Evolutionary conservation across 2,113 vertebrate species (phyloP).

Genomic region (Hipposideros armiger): DNA sequence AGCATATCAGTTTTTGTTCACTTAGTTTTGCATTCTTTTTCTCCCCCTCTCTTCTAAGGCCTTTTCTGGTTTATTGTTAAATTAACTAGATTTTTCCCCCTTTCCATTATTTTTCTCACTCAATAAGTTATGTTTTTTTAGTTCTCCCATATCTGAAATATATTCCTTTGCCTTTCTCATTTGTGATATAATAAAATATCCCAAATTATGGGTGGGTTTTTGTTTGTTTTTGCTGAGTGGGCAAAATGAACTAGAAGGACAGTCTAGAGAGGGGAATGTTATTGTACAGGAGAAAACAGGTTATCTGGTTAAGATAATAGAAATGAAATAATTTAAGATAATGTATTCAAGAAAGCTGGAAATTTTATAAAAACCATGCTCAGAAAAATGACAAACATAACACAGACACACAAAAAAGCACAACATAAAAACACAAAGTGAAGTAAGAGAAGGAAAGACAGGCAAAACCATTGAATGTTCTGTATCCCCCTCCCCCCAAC

Average conservation of each 20-base stretch:
- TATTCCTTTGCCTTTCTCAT: neutral
- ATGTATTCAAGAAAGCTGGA: neutral
- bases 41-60: neutral
- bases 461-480: rapidly evolving
- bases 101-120: neutral
- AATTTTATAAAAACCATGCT: neutral
- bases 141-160: neutral
- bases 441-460: neutral
- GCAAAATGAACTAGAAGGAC: neutral
- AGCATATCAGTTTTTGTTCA: neutral
- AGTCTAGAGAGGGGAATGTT: neutral
- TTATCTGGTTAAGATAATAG: neutral
- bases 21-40: neutral
- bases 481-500: rapidly evolving
- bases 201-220: neutral
- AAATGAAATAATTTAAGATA: neutral
- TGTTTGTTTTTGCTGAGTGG: neutral
- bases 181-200: neutral
- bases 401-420: no score
- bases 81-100: rapidly evolving
- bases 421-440: neutral
- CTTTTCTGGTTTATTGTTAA: neutral
- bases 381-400: neutral
- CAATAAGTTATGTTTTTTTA: neutral
- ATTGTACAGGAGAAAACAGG: neutral